A percentile compares a stretch with the other conserved stretches of the same genome.
These are phyloP conservation scores for Drosophila rhopaloa DNA, from an alignment of 1,140 invertebrate genomes.

Conservation along the genomic window DNA sequence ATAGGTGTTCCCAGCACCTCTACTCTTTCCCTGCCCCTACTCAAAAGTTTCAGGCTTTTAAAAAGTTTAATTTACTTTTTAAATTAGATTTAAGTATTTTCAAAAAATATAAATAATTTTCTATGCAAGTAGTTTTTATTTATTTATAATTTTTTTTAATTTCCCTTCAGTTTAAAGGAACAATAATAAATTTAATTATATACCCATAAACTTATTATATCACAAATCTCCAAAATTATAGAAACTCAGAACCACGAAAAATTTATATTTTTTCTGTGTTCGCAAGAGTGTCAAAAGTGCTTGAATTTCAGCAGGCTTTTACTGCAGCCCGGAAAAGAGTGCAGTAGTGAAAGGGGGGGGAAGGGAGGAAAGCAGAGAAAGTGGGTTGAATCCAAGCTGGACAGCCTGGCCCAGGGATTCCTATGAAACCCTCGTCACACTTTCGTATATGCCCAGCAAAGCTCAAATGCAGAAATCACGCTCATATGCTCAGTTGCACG, in stretches of 20 bases:
- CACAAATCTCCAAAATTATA: background rate
- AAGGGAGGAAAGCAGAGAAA: background rate
- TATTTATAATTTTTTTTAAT: no score
- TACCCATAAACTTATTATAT: background rate
- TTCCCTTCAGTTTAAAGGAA: no score
- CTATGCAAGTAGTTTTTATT: no score
- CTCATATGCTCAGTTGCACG: conserved; percentile 81
- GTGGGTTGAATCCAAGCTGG: conserved; percentile 46
- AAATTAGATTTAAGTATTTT: no score
- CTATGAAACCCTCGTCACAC: conserved; percentile 6
- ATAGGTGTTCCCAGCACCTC: conserved; percentile 6
- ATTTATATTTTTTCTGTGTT: conserved; percentile 14
- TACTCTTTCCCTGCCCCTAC: background rate
- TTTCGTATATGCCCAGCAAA: conserved; percentile 59
- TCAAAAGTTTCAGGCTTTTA: no score
- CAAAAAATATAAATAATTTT: no score
- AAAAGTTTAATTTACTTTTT: no score
- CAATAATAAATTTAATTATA: no score
- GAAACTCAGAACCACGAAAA: background rate
- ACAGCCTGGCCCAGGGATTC: conserved; percentile 36
- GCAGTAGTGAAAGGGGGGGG: background rate
- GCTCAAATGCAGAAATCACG: conserved; percentile 81
- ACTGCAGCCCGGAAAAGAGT: conserved; percentile 33
- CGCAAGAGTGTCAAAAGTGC: conserved; percentile 78
- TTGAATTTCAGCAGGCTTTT: conserved; percentile 81